Evolutionary conservation across 2,888 invertebrate species (phyloP).

Genomic region (Nomada goodeniana): DNA sequence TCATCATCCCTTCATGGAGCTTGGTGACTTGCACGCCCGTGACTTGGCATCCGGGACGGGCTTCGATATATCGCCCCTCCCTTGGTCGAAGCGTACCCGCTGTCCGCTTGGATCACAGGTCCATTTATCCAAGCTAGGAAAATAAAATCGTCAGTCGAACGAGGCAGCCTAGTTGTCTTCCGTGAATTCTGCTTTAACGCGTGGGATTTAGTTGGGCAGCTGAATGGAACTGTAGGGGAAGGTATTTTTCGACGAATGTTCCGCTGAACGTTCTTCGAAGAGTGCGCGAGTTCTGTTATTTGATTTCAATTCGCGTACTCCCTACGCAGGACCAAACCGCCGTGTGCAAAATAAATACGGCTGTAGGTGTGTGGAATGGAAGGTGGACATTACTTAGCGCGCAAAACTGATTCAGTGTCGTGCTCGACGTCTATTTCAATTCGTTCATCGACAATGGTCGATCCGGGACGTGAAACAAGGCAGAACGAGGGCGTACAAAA

Average conservation of each 20-base stretch:
- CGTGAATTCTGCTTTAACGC: no score
- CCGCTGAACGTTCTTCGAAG: no score
- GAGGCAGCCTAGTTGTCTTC: constrained; percentile 23
- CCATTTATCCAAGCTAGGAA: constrained; percentile 66
- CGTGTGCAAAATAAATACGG: no score
- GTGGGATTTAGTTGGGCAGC: no score
- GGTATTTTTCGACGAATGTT: no score
- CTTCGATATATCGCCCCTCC: constrained; percentile 55
- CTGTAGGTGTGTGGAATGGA: no score
- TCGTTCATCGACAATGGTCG: background rate
- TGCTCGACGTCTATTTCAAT: background rate
- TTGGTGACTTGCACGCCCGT: constrained; percentile 79
- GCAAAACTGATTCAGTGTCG: no score
- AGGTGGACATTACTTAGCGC: no score
- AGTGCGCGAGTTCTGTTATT: background rate
- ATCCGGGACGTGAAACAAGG: constrained; percentile 1
- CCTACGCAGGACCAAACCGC: no score
- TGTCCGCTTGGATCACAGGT: constrained; percentile 61
- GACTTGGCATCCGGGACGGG: constrained; percentile 68
- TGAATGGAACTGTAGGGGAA: no score
- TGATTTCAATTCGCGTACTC: background rate
- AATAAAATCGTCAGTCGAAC: constrained; percentile 48
- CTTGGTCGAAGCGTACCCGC: constrained; percentile 41
- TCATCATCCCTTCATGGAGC: constrained; percentile 77
- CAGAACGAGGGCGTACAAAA: constrained; percentile 43